Base-by-base conservation (phyloP, 2,888 invertebrate genomes). In the Pelosia muscerda region DNA sequence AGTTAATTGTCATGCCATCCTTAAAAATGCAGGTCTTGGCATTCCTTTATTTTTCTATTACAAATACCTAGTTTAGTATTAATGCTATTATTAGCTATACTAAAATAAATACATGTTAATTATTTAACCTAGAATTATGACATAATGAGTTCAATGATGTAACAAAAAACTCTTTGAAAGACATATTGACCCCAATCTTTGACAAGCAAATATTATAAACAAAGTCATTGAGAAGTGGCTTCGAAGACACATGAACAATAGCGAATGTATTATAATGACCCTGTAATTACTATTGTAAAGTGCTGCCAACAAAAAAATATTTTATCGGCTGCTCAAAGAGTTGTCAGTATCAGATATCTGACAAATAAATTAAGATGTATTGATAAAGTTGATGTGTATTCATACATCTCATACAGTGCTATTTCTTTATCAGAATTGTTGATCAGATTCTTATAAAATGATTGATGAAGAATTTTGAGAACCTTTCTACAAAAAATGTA, bases 341-440 rank as follows among this genome's bases (percentile, higher is more conserved):
- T 63, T 62, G 58, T 59, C 65, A 55, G 57, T 66, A 63, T 63
- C 69, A 59, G 25, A 63, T 56, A 59, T 63, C 67, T 42, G 69
- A 49, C 62, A 63, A 66, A 66, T 66, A 64, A 60, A 72, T 68
- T 65, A 66, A 65, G 72, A 72, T 69, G 69, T 65, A 69, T 63
- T 57, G 70, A 70, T 72, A 67, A 67, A 55, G 25, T 61, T 62
- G 57, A 49, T 58, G 38, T 26, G 63, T 54, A 67, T 58, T 63
- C 63, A 67, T 63, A 63, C 66, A 55, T 59, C 23, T 25, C 60
- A 19, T 26, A 42, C 42, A 25, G 49, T 62, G 57, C 10, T 49
- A 22, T 49, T 49, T 13, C 61, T 62, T 57, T 67, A 63, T 67
- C 67, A 15, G 34, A 23, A 49, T 25, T 62, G 49, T n/a, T 63